These are phyloP conservation scores for Ochropleura leucogaster DNA, from an alignment of 2,888 invertebrate species.

Conservation along the genomic window DNA sequence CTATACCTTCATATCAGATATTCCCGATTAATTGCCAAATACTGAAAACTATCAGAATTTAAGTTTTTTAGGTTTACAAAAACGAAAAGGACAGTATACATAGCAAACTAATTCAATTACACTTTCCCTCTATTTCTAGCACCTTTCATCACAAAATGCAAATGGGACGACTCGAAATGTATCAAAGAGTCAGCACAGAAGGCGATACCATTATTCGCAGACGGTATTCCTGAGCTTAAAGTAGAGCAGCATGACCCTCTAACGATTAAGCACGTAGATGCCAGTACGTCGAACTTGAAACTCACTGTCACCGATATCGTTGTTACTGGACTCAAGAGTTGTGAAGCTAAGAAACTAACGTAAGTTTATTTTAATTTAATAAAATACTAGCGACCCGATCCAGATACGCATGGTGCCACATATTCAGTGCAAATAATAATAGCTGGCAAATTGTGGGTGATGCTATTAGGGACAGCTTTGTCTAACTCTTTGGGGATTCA, in stretches of 20 bases:
- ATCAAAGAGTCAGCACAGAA: conserved; percentile 69
- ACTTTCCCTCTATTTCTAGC: conserved; percentile 60
- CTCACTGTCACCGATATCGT: conserved; percentile 70
- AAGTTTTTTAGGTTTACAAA: not conserved
- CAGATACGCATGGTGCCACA: too few relatives aligned
- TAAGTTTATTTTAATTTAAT: conserved; percentile 45
- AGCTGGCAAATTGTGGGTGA: too few relatives aligned
- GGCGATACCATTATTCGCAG: conserved; percentile 68
- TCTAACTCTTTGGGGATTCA: too few relatives aligned
- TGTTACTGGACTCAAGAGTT: conserved; percentile 73
- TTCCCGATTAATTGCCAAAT: not conserved
- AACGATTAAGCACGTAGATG: conserved; percentile 71
- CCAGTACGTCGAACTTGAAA: conserved; percentile 72
- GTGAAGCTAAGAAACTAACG: conserved; percentile 72
- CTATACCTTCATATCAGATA: not conserved
- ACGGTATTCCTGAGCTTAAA: conserved; percentile 73
- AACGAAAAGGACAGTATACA: not conserved
- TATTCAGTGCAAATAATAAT: too few relatives aligned
- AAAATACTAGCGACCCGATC: too few relatives aligned
- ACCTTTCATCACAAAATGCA: conserved; percentile 75
- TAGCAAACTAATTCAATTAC: conserved; percentile 17
- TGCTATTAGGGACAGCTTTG: too few relatives aligned
- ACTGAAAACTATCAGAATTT: not conserved
- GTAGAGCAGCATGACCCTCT: conserved; percentile 76
- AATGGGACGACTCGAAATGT: conserved; percentile 75